Percentiles rank a stretch among this genome's conserved stretches.
Evolutionary conservation across 2,797 vertebrate species (phyloP).

Genomic region (Coluber constrictor): DNA sequence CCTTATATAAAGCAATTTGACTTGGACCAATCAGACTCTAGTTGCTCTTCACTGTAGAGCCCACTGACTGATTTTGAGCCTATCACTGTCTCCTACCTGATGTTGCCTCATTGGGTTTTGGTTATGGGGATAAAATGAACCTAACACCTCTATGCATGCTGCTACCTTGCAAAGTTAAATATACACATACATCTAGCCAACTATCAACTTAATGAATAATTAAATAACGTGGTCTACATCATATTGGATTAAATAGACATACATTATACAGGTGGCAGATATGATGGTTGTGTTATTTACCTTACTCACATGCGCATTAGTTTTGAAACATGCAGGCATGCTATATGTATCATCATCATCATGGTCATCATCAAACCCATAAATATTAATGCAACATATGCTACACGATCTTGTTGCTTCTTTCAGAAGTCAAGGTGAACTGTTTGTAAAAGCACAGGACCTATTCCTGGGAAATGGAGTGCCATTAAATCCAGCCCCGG

Average conservation of each 20-base stretch:
- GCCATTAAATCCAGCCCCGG: neutral
- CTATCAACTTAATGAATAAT: neutral
- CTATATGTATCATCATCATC: neutral
- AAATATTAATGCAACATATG: neutral
- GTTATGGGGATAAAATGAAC: neutral
- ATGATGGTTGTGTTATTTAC: neutral
- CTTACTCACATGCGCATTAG: neutral
- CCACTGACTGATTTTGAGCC: neutral
- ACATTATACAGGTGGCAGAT: neutral
- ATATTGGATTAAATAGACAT: neutral
- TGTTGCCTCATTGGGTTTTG: neutral
- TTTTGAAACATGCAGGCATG: neutral
- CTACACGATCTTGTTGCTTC: neutral
- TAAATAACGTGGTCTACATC: neutral
- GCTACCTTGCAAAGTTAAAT: neutral
- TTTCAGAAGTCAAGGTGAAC: neutral
- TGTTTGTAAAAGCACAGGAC: neutral
- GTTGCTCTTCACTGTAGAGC: neutral
- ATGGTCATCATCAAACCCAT: neutral
- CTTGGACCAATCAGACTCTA: neutral
- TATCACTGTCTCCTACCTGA: neutral
- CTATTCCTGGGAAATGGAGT: neutral
- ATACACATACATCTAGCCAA: neutral
- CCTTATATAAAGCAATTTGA: neutral
- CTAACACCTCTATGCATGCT: neutral